Base-by-base conservation (phyloP, 2,797 vertebrate genomes). In the Pipistrellus pipistrellus region DNA sequence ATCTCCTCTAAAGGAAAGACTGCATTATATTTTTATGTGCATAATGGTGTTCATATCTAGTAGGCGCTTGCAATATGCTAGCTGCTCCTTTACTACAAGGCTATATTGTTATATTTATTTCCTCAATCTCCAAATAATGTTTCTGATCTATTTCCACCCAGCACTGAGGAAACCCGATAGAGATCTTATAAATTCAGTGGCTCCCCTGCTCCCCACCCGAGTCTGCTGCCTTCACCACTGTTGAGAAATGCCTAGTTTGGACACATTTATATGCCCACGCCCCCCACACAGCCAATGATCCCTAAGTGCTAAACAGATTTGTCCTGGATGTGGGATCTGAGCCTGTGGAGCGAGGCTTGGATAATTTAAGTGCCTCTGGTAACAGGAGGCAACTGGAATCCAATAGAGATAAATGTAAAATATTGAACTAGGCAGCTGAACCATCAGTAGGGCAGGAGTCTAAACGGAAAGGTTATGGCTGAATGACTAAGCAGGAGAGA, bases 321-420 rank as follows among this genome's bases (percentile, higher is more conserved):
- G 93, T 94, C 92, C 89, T 62, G 48, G 86, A 53, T 90, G 64
- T 96, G 94, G 72, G 95, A 64, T 41, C 72, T 92, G 83, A 85
- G 86, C 86, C 84, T 57, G 18, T 64, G 77, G 83, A 96, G 83
- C 0, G 0, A 90, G 77, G 57, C 90, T 96, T 0, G 0, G 80
- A 93, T 96, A 90, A 97, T 93, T 96, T 97, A 96, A 95, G 94
- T 93, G 94, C 90, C 87, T 97, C 92, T 92, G 76, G 21, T 88
- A 96, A 95, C 94, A 97, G 96, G 96, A 97, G 89, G 92, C 96
- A 97, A 97, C 97, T 96, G 96, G 94, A 97, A 97, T 97, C 96
- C 97, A 96, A 96, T 97, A 97, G 94, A 97, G 96, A 96, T 88
- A 95, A 97, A 97, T 97, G 95, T 96, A 90, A 96, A 97, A 95